Evolutionary conservation across 2,797 vertebrate genomes (phyloP), one percentile per base, ranked within the genome.

Genomic region (Selene dorsalis): DNA sequence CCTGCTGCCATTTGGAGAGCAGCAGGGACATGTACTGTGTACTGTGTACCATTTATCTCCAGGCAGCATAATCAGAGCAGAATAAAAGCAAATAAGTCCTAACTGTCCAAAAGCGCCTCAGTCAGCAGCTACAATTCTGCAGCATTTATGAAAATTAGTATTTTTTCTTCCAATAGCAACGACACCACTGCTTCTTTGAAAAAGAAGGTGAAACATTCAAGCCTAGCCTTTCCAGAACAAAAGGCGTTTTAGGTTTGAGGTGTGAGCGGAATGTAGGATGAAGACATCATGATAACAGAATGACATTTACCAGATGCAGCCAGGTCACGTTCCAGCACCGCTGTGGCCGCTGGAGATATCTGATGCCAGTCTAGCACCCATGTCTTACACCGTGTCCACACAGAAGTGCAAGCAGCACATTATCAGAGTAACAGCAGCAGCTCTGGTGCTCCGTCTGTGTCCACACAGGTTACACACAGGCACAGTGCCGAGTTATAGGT

Each of bases 11-110:
- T 78, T 73, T 76, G 64, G 58, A 68, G 62, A 79, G 74, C 79
- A 69, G 81, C 57, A 16, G 65, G 63, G 52, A 17, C 47, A 56
- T n/a, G 3, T 12, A 8, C 64, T 62, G 55, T 52, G 66, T 52
- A 80, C 69, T 68, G 62, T 47, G n/a, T 48, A 20, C 43, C 56
- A 41, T 75, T 84, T 83, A 59, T 88, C 68, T 71, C 14, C 22
- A 58, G 39, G 62, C 62, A 47, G 24, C 57, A 69, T 75, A 79
- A 76, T 77, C 63, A 85, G 48, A 87, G 47, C 24, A 3, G 45
- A 22, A 38, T 38, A 52, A 66, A 64, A 38, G 52, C 60, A 80
- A 85, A 80, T 78, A 68, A 65, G 16, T 41, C 50, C 58, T 38
- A 50, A 74, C 47, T 79, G 73, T 72, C 66, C 63, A 14, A 38